phyloP scores from a whole-genome alignment of 2,113 vertebrate genomes.

The Lagopus leucura region DNA sequence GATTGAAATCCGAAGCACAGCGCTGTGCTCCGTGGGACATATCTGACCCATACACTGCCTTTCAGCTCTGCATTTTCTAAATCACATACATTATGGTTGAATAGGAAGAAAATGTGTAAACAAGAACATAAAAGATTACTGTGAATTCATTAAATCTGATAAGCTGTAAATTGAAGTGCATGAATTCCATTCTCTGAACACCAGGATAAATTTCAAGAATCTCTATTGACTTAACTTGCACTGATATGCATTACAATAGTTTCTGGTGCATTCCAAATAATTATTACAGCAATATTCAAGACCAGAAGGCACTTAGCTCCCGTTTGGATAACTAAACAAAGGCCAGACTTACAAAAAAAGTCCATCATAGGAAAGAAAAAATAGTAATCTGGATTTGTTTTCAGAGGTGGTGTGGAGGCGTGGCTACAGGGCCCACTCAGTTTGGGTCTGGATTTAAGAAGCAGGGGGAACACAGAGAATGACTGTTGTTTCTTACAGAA shows the following conservation, averaged over 20 bases:
- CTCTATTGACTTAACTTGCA: slow-evolving; percentile 58
- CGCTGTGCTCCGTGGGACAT: slow-evolving; percentile 50
- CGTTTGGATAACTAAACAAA: neutral
- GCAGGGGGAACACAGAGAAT: neutral
- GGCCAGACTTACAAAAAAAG: neutral
- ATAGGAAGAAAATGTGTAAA: slow-evolving; percentile 57
- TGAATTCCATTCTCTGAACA: slow-evolving; percentile 67
- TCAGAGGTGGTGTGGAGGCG: neutral
- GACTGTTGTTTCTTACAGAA: neutral
- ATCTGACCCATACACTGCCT: slow-evolving; percentile 51
- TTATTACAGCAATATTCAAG: slow-evolving; percentile 35
- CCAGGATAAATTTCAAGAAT: slow-evolving; percentile 64
- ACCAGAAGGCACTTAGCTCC: neutral
- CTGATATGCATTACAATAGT: slow-evolving; percentile 69
- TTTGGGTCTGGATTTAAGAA: neutral
- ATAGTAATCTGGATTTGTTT: neutral
- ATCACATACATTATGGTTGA: slow-evolving; percentile 44
- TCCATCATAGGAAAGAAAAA: neutral
- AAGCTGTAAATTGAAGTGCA: slow-evolving; percentile 68
- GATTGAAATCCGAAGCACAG: slow-evolving; percentile 27
- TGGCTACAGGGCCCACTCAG: rapidly evolving
- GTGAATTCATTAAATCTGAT: slow-evolving; percentile 69
- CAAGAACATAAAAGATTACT: slow-evolving; percentile 56
- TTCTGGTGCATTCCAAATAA: slow-evolving; percentile 58
- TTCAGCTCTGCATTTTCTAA: slow-evolving; percentile 45